Conservation (phyloP, 2,113 vertebrate genomes). For the Parotia lawesii region DNA sequence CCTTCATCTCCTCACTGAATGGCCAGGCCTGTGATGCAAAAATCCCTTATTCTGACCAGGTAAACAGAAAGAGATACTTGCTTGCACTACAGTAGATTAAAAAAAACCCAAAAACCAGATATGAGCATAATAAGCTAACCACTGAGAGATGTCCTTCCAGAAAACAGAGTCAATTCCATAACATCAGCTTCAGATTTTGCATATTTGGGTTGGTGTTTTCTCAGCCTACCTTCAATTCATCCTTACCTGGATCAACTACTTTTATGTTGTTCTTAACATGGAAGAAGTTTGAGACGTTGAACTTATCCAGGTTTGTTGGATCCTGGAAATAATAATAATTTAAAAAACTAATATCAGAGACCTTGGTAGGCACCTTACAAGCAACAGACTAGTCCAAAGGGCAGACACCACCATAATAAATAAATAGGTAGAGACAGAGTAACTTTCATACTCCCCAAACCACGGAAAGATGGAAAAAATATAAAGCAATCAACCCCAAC, state of each 20-base stretch:
- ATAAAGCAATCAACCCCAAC: background rate
- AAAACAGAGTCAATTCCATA: background rate
- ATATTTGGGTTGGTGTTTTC: background rate
- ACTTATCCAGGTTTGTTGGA: conserved; percentile 95
- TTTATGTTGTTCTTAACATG: conserved; percentile 95
- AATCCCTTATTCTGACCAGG: background rate
- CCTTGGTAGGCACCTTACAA: background rate
- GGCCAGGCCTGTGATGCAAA: background rate
- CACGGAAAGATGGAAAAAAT: background rate
- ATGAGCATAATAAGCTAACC: background rate
- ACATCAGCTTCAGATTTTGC: background rate
- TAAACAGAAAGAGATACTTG: background rate
- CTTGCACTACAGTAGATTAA: background rate
- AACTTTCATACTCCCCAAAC: background rate
- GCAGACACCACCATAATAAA: background rate
- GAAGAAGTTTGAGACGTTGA: conserved; percentile 93
- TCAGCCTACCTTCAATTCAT: background rate
- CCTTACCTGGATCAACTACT: conserved; percentile 87
- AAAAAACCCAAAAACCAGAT: background rate
- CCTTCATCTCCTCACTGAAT: background rate
- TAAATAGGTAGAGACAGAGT: background rate
- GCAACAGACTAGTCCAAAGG: background rate
- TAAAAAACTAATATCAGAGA: background rate
- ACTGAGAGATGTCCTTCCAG: background rate
- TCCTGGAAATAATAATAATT: conserved; percentile 73